phyloP scores from a whole-genome alignment of 2,888 invertebrate genomes.

The Augochlorella aurata region DNA sequence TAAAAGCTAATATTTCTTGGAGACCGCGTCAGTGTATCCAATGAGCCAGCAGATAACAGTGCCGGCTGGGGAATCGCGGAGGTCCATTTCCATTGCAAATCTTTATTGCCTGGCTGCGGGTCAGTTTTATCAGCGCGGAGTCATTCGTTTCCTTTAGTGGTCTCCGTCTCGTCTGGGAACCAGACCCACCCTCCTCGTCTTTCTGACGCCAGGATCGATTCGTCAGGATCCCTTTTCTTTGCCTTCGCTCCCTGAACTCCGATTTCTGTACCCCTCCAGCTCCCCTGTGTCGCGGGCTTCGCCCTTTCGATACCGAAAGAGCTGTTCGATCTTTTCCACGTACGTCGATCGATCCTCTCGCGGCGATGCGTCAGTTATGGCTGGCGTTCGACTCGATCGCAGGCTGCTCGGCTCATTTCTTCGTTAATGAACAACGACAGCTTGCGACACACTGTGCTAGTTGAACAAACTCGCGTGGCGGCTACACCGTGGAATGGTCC shows the following conservation, averaged over 20 bases:
- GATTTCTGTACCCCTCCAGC: constrained; percentile 8
- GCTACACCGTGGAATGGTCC: background rate
- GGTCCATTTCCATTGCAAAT: constrained; percentile 66
- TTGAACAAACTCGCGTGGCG: background rate
- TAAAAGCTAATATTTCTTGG: constrained; percentile 50
- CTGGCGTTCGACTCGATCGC: too few species aligned
- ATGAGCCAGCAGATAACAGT: constrained; percentile 51
- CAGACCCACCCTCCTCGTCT: constrained; percentile 5
- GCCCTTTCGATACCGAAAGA: background rate
- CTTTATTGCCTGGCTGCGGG: constrained; percentile 59
- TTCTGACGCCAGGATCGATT: constrained; percentile 53
- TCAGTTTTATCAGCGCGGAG: constrained; percentile 62
- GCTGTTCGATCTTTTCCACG: constrained; percentile 1
- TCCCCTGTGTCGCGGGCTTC: constrained; percentile 9
- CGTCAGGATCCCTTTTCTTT: constrained; percentile 20
- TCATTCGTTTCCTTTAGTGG: constrained; percentile 63
- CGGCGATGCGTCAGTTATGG: constrained; percentile 13
- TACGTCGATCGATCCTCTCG: constrained; percentile 24
- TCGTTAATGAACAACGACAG: background rate
- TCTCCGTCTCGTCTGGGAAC: background rate
- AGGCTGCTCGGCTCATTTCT: too few species aligned
- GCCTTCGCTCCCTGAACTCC: background rate
- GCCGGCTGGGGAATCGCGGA: constrained; percentile 35
- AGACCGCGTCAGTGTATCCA: constrained; percentile 34
- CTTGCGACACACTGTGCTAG: background rate